Conservation (phyloP, 2,888 invertebrate species). For the Dilophus febrilis region DNA sequence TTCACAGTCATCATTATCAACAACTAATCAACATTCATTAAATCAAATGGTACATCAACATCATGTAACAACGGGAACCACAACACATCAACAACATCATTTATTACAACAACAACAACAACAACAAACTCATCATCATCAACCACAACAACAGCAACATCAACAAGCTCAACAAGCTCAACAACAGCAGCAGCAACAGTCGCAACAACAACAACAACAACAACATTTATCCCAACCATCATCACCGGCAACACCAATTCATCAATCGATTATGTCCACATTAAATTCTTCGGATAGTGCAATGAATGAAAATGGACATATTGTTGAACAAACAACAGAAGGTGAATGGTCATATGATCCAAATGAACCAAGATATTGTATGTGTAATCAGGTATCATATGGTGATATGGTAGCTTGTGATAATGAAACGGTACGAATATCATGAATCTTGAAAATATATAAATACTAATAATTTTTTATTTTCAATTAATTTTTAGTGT, state of each 20-base stretch:
- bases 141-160: no score
- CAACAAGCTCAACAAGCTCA: not conserved
- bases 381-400: constrained; percentile 93
- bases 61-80: not conserved
- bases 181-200: not conserved
- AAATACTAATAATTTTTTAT: not conserved
- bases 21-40: constrained; percentile 4
- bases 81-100: no score
- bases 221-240: not conserved
- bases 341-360: constrained; percentile 89
- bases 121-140: not conserved
- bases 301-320: constrained; percentile 21
- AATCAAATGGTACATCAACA: not conserved
- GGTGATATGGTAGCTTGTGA: constrained; percentile 99
- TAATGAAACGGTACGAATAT: constrained; percentile 70
- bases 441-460: not conserved
- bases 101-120: no score
- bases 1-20: not conserved
- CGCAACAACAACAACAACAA: constrained; percentile 1
- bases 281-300: no score
- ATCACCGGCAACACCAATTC: no score
- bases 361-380: constrained; percentile 89
- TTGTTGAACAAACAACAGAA: constrained; percentile 33
- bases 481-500: constrained; percentile 69
- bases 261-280: no score